Evolutionary conservation across 1,140 invertebrate genomes (phyloP).

Genomic region (Lamellibrachia luymesi): DNA sequence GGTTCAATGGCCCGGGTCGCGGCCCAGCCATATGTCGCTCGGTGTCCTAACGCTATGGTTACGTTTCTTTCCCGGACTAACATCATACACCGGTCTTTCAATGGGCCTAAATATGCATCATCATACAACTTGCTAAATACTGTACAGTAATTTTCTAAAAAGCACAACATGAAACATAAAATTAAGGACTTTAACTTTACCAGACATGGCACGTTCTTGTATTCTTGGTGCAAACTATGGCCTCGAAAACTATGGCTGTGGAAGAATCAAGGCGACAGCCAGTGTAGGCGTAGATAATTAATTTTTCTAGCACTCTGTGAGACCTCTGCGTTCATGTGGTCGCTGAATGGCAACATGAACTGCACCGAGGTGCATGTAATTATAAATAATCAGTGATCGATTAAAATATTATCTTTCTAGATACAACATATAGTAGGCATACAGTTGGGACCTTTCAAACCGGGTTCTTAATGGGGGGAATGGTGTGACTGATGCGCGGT

Average conservation of each 20-base stretch:
- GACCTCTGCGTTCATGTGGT: neutral
- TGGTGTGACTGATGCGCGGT: neutral
- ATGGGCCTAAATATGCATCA: too few relatives aligned
- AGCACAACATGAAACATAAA: too few relatives aligned
- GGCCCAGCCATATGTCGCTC: neutral
- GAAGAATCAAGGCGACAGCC: neutral
- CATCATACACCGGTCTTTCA: neutral
- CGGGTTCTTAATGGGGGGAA: neutral
- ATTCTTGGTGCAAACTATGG: too few relatives aligned
- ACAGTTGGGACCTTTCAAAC: neutral
- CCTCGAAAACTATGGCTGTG: neutral
- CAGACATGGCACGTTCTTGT: too few relatives aligned
- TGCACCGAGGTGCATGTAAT: neutral
- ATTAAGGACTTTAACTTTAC: too few relatives aligned
- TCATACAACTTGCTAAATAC: too few relatives aligned
- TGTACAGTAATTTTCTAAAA: too few relatives aligned
- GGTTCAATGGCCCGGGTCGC: neutral
- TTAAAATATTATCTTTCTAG: neutral
- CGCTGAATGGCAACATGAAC: neutral
- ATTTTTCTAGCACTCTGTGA: neutral
- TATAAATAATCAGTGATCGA: neutral
- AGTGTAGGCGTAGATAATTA: neutral
- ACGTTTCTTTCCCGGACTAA: neutral
- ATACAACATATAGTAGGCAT: neutral
- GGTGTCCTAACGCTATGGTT: neutral